Evolutionary conservation across 2,113 vertebrate genomes (phyloP).

Genomic region (Bos taurus): DNA sequence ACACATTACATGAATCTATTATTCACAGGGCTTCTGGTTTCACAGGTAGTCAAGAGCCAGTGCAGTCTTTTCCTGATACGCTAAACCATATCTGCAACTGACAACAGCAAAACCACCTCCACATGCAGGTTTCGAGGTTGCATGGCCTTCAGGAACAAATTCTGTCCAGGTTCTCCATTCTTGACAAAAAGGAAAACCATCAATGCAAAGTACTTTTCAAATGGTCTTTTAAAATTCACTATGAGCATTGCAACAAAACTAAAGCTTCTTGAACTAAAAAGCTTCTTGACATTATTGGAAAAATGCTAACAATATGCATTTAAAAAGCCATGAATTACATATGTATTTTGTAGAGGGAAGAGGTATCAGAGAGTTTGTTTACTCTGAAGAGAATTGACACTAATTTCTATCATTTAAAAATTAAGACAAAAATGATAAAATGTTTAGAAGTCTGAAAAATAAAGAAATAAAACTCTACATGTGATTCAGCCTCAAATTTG

Average conservation of each 20-base stretch:
- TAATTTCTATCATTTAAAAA: constrained; percentile 7
- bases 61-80: neutral
- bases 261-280: neutral
- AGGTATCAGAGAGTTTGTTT: neutral
- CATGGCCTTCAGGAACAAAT: neutral
- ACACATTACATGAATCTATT: neutral
- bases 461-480: neutral
- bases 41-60: neutral
- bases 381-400: neutral
- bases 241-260: neutral
- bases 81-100: neutral
- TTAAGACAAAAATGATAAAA: neutral
- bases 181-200: neutral
- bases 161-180: neutral
- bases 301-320: neutral
- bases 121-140: neutral
- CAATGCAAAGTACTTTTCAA: neutral
- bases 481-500: neutral
- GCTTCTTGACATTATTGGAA: neutral
- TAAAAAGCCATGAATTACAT: neutral
- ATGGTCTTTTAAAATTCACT: neutral
- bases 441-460: neutral
- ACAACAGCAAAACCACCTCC: neutral
- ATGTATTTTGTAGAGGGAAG: neutral
- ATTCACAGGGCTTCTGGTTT: neutral